Conservation (phyloP, 2,113 vertebrate genomes). For the Heterotilapia buettikoferi region DNA sequence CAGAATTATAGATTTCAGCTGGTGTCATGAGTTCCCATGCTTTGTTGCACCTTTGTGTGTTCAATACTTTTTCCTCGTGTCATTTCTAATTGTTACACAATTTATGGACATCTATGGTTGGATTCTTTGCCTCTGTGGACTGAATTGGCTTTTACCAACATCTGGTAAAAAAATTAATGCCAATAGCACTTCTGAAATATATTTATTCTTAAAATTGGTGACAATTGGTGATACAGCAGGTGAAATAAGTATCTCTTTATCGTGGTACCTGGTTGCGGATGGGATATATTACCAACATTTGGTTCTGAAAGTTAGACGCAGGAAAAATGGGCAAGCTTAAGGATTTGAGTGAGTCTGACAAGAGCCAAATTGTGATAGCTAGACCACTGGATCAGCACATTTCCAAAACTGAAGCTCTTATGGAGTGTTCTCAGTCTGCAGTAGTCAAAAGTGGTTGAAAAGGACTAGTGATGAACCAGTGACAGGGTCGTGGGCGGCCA, state of each 20-base stretch:
- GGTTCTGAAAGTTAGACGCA: neutral
- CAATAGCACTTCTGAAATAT: neutral
- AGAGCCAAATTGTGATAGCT: neutral
- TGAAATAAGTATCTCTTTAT: neutral
- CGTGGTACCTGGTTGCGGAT: accelerated
- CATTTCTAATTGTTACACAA: neutral
- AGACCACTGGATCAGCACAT: neutral
- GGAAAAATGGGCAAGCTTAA: neutral
- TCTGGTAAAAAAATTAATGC: neutral
- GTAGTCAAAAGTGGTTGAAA: neutral
- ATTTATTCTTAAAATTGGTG: neutral
- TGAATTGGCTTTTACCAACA: neutral
- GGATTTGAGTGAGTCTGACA: neutral
- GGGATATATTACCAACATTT: neutral
- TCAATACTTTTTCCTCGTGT: neutral
- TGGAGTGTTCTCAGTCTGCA: neutral
- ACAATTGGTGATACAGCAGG: neutral
- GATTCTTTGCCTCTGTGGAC: neutral
- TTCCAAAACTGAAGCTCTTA: neutral
- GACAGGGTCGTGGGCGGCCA: neutral
- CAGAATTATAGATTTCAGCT: neutral
- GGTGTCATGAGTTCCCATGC: neutral
- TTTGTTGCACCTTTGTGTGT: neutral
- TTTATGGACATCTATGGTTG: neutral
- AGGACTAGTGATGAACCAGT: neutral